Evolutionary conservation across 2,888 invertebrate genomes (phyloP), one percentile per base, ranked within the genome.

Genomic region (Deroplatys truncata): DNA sequence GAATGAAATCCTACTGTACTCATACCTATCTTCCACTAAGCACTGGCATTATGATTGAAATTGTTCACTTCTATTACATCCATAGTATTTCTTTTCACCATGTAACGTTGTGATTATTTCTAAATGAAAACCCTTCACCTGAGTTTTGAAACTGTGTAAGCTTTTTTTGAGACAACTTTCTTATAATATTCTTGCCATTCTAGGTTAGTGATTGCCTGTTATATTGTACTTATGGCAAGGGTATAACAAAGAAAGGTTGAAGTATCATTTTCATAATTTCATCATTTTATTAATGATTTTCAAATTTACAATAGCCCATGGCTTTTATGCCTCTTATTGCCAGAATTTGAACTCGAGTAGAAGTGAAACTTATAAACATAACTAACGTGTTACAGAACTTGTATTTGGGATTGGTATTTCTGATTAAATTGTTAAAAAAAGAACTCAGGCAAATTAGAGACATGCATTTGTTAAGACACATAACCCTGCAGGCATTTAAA

Each of bases 131-230:
- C 56, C 56, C 25, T 72, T 72, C 25, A 72, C 25, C 56, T 72
- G 25, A 72, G 56, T 72, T 16, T 72, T 72, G 20, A 20, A 72
- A 72, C 25, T 72, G 56, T 72, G 56, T 72, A 20, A 72, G 56
- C 56, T 15, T 56, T 56, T 56, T 56, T 20, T 16, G 10, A 28
- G 20, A 29, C 28, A 82, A 83, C 87, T 83, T 82, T 83, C 83
- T 82, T 83, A 35, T 16, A 10, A 83, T 82, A n/a, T 87, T 82
- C 82, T 83, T 87, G 87, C 83, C 87, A 83, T 35, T 87, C 82
- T 87, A 87, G 87, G 87, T 87, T 87, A 87, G 35, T 83, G 31
- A 35, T 28, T 82, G 82, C 82, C 82, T 87, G 28, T 87, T 82
- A 86, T 83, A n/a, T 16, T 87, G 56, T 87, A 87, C 82, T n/a